phyloP scores from a whole-genome alignment of 2,888 invertebrate species.

The Scaptomyza polygonia region DNA sequence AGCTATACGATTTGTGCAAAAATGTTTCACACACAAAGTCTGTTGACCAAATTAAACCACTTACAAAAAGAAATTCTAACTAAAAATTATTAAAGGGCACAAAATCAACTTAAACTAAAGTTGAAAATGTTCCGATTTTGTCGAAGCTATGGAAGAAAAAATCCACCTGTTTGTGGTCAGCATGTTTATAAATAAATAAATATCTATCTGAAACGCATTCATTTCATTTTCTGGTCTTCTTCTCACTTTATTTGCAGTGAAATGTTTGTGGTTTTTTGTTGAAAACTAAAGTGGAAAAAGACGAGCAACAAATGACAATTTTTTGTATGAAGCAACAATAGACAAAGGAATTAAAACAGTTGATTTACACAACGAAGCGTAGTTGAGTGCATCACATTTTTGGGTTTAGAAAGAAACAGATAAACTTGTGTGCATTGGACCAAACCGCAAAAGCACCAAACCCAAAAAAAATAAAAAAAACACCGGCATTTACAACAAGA shows the following conservation, averaged over 20 bases:
- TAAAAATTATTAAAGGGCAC: neutral
- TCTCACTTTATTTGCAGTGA: conserved; percentile 30
- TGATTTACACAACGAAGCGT: conserved; percentile 21
- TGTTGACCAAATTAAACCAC: neutral
- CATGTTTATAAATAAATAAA: neutral
- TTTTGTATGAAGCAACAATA: conserved; percentile 20
- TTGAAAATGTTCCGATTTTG: neutral
- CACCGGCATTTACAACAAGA: too few species aligned
- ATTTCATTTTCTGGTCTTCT: conserved; percentile 11
- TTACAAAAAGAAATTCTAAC: neutral
- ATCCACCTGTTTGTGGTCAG: neutral
- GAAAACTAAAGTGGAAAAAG: conserved; percentile 4
- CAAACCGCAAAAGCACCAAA: conserved; percentile 9
- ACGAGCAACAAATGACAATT: conserved; percentile 4
- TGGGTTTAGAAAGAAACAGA: neutral
- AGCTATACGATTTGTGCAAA: conserved; percentile 45
- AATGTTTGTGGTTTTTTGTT: conserved; percentile 6
- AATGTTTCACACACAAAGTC: conserved; percentile 9
- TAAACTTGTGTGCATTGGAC: conserved; percentile 42
- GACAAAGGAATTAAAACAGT: conserved; percentile 33
- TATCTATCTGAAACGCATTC: neutral
- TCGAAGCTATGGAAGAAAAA: neutral
- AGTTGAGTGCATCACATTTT: conserved; percentile 21
- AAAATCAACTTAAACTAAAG: neutral
- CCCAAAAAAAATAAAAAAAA: too few species aligned